A percentile compares a stretch with the other conserved stretches of the same genome.
Conservation (phyloP, 2,113 vertebrate species). For the Corynorhinus townsendii region DNA sequence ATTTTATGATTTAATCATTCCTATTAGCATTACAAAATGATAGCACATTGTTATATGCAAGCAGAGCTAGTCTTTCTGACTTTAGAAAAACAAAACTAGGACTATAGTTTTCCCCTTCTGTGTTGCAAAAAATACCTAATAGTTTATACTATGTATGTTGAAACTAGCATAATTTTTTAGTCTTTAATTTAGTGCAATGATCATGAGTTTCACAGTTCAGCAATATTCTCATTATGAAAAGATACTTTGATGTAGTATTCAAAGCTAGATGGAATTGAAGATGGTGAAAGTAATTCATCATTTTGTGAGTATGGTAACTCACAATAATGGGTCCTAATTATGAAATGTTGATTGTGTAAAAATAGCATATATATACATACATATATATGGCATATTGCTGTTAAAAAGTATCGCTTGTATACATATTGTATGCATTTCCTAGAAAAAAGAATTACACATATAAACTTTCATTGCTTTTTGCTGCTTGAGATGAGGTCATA, state of each 20-base stretch:
- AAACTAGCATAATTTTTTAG: background rate
- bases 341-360: background rate
- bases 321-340: constrained; percentile 37
- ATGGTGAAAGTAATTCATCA: constrained; percentile 42
- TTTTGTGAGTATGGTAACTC: background rate
- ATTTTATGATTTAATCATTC: constrained; percentile 68
- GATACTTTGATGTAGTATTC: constrained; percentile 43
- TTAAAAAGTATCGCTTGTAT: background rate
- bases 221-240: background rate
- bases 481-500: background rate
- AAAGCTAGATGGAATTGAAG: constrained; percentile 41
- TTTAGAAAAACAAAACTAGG: constrained; percentile 52
- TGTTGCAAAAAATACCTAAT: background rate
- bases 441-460: background rate
- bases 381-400: background rate
- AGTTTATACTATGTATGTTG: constrained; percentile 29
- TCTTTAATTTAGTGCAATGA: constrained; percentile 22
- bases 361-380: background rate
- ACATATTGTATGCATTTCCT: background rate
- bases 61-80: constrained; percentile 52
- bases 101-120: background rate
- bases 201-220: constrained; percentile 20
- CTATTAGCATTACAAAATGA: constrained; percentile 13
- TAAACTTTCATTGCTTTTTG: constrained; percentile 32
- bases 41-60: constrained; percentile 50